Evolutionary conservation across 2,113 vertebrate species (phyloP).

Genomic region (Bujurquina vittata): DNA sequence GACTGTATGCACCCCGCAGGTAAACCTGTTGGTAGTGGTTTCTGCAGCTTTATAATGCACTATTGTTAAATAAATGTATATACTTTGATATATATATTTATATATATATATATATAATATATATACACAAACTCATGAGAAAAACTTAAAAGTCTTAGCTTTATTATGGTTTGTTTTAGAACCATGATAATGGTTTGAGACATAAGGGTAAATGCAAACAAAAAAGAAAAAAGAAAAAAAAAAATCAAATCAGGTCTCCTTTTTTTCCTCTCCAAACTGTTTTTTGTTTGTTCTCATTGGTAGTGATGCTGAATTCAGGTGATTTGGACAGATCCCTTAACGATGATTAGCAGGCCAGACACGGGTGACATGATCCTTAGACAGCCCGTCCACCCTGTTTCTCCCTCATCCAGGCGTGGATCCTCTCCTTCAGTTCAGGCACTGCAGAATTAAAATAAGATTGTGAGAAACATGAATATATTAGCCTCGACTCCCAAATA

Average conservation of each 20-base stretch:
- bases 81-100: conserved; percentile 72
- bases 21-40: conserved; percentile 63
- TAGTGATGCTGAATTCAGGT: conserved; percentile 68
- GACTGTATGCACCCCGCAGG: conserved; percentile 51
- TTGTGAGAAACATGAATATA: neutral
- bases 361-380: conserved; percentile 57
- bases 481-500: neutral
- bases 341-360: conserved; percentile 50
- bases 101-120: conserved; percentile 74
- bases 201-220: conserved; percentile 70
- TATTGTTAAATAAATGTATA: conserved; percentile 79
- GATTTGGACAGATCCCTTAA: conserved; percentile 71
- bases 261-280: conserved; percentile 38
- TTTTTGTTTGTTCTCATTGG: conserved; percentile 56
- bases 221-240: conserved; percentile 7
- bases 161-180: conserved; percentile 82
- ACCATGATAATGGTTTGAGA: conserved; percentile 74
- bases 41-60: conserved; percentile 59
- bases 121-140: conserved; percentile 80
- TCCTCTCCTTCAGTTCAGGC: conserved; percentile 95
- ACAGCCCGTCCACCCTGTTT: conserved; percentile 88
- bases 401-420: conserved; percentile 96
- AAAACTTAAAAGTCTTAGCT: conserved; percentile 82
- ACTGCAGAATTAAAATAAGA: conserved; percentile 76
- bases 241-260: conserved; percentile 66